A percentile compares a stretch with the other conserved stretches of the same genome.
phyloP scores from a whole-genome alignment of 2,888 invertebrate species.

The Oxystoma pomonae region DNA sequence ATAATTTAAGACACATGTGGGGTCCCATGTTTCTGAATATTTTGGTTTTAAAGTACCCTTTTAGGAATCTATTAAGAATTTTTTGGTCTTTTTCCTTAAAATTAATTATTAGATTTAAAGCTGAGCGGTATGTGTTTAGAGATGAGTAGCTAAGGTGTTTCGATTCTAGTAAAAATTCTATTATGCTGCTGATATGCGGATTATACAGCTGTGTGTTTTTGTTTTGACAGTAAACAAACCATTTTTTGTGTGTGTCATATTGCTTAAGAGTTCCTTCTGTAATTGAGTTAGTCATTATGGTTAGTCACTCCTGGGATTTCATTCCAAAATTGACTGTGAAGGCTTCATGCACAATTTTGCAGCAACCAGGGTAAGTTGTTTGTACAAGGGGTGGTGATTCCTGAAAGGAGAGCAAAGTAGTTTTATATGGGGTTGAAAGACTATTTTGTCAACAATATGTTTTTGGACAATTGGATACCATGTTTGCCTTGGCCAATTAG shows the following conservation, averaged over 20 bases:
- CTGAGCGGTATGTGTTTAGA: constrained; percentile 4
- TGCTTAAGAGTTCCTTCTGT: constrained; percentile 3
- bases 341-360: constrained; percentile 28
- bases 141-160: constrained; percentile 4
- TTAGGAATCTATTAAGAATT: constrained; percentile 11
- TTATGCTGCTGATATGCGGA: constrained; percentile 4
- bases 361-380: constrained; percentile 15
- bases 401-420: constrained; percentile 10
- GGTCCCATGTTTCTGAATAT: background rate
- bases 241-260: constrained; percentile 10
- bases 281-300: constrained; percentile 6
- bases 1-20: constrained; percentile 1
- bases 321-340: constrained; percentile 22
- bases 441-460: background rate
- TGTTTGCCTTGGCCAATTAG: constrained; percentile 4
- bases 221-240: constrained; percentile 9
- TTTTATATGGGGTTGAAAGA: constrained; percentile 13
- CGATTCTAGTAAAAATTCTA: constrained; percentile 6
- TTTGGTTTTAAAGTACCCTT: constrained; percentile 3
- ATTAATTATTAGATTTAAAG: constrained; percentile 9
- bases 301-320: constrained; percentile 13
- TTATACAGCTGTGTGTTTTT: constrained; percentile 5
- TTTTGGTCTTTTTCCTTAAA: constrained; percentile 1
- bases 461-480: constrained; percentile 5
- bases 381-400: constrained; percentile 6